These are phyloP conservation scores for Nibea coibor DNA, from an alignment of 2,113 vertebrate species.

Conservation along the genomic window DNA sequence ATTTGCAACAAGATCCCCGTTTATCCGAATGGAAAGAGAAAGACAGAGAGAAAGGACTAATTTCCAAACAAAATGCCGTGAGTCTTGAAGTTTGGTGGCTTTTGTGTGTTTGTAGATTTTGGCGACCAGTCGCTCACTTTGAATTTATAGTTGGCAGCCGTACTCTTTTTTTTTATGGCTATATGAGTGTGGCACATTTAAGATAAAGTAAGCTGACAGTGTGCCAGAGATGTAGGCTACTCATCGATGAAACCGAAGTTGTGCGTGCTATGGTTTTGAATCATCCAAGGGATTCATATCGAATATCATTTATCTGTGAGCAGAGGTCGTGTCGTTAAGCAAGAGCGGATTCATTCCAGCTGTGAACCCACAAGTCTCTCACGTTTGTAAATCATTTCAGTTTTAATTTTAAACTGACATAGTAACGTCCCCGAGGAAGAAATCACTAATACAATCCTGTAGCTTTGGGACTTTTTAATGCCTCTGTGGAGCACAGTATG, in stretches of 20 bases:
- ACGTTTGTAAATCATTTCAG: conserved; percentile 44
- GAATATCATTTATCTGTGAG: conserved; percentile 49
- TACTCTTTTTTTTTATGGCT: background rate
- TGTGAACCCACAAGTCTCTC: conserved; percentile 28
- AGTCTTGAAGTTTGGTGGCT: conserved; percentile 71
- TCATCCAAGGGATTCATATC: conserved; percentile 48
- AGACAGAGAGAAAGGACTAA: conserved; percentile 42
- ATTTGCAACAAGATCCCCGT: conserved; percentile 40
- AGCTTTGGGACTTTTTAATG: conserved; percentile 31
- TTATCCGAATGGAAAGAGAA: conserved; percentile 34
- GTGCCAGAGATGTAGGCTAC: conserved; percentile 18
- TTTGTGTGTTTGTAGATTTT: conserved; percentile 26
- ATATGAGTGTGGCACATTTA: conserved; percentile 7
- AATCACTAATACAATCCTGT: conserved; percentile 8
- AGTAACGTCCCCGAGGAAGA: conserved; percentile 14
- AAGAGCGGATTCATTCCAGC: conserved; percentile 48
- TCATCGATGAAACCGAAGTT: conserved; percentile 53
- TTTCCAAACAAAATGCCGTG: conserved; percentile 59
- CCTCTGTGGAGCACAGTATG: conserved; percentile 14
- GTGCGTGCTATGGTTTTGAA: conserved; percentile 71
- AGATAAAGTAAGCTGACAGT: conserved; percentile 24
- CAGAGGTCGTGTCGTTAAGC: conserved; percentile 42
- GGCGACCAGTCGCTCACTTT: conserved; percentile 11
- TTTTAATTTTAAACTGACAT: conserved; percentile 54
- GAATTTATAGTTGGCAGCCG: background rate